Evolutionary conservation across 2,113 vertebrate species (phyloP).

Genomic region (Pantherophis guttatus): DNA sequence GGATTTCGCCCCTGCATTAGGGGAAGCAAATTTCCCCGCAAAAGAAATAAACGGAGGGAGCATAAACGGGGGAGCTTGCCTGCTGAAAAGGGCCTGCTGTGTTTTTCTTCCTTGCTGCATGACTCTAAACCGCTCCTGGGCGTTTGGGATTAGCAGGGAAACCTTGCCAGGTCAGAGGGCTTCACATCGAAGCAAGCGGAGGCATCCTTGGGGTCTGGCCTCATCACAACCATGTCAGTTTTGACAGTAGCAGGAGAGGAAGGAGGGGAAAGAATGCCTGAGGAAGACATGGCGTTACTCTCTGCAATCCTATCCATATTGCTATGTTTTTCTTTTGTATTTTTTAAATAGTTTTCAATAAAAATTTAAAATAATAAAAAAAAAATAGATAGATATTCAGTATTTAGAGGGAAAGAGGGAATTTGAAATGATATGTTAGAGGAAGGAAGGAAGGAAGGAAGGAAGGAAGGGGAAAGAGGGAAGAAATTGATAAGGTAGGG

Average conservation of each 20-base stretch:
- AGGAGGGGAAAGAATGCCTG: background rate
- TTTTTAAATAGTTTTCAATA: no score
- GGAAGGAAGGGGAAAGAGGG: no score
- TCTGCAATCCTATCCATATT: no score
- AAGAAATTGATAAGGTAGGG: no score
- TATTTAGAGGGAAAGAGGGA: background rate
- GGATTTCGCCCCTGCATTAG: no score
- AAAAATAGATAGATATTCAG: background rate
- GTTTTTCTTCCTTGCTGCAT: background rate
- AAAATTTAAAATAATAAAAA: no score
- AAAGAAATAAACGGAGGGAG: no score
- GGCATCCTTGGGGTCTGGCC: background rate
- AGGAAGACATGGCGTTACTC: background rate
- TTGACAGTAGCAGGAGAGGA: background rate
- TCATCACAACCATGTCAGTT: background rate
- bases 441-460: no score
- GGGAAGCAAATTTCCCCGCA: background rate
- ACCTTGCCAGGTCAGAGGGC: background rate
- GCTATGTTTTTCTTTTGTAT: no score
- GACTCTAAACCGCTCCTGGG: background rate
- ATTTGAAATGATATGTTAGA: background rate
- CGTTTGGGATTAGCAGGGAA: background rate
- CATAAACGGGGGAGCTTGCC: background rate
- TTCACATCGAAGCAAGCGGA: background rate
- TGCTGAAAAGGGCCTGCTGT: background rate